Base-by-base conservation (phyloP, 2,888 invertebrate species). In the Choristoneura rosaceana region DNA sequence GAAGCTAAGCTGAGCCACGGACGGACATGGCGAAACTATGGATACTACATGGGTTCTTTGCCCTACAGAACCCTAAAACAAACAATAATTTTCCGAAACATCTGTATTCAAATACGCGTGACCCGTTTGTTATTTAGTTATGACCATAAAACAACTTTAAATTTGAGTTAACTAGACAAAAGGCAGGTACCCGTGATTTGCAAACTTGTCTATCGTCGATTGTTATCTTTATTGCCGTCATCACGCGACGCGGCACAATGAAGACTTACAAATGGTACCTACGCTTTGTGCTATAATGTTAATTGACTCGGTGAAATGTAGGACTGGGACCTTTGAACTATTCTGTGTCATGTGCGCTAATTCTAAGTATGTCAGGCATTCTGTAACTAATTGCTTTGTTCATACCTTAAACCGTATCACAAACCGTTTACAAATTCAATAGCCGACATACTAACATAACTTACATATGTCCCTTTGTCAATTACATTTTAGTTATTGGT, bases 181-280 rank as follows among this genome's bases (percentile, higher is more conserved):
- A 55, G 62, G 58, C 17, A 33, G 52, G 43, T 33, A 25, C 55
- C 68, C 68, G 69, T 69, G 50, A 73, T 73, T 73, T 69, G 69
- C 58, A 64, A 59, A 69, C 59, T 73, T 69, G 64, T 69, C 63
- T 73, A 71, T 71, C 45, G 63, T 59, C 15, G 71, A 73, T 68
- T 60, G 59, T 50, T 17, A 73, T 73, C 73, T 68, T 73, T 69
- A 73, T 64, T 52, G 64, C 69, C 64, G 15, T 43, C 68, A 73
- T 69, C 73, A 73, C 73, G 73, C 73, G 52, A 73, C 63, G 64
- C 50, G 50, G 25, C n/a, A 71, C 68, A 64, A 73, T 73, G 70
- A 71, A 58, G 60, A 73, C 73, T 69, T 43, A 59, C 71, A 73
- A 69, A 73, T 73, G 69, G 61, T 61, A n/a, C n/a, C n/a, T n/a